Base-by-base conservation (phyloP, 1,140 invertebrate species). In the Drosophila santomea region DNA sequence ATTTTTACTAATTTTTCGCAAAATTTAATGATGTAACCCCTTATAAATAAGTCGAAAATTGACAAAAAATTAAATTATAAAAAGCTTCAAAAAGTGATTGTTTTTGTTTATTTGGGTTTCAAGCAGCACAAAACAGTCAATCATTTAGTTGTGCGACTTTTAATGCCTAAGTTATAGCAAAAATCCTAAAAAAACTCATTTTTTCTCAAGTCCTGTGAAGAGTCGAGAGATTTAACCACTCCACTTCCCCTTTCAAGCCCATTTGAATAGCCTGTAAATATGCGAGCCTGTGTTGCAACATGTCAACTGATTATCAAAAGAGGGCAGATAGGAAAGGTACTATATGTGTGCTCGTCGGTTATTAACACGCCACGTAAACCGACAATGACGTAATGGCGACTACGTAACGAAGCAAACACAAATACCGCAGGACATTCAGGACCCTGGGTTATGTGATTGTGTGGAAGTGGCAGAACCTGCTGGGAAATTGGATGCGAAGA, bases 321-420 rank as follows among this genome's bases (percentile, higher is more conserved):
- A 12, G 32, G 59, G 17, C 28, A 2, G 64, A 44, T 38, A 47
- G 28, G 36, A 12, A 47, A 51, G 60, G 43, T 20, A 8, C n/a
- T 43, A 43, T 43, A 55, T 69, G 64, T 72, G 52, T 55, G 50
- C 38, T 17, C 62, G 20, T 48, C 39, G 66, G 62, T 72, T 72
- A 72, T 72, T 72, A 72, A 72, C 66, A 79, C 67, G 80, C 81
- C 80, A 72, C 60, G 71, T 74, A 59, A 59, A 48, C 43, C 51
- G 63, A 71, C 67, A 71, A 56, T 71, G 60, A 63, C 80, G 74
- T 82, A 82, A 68, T 61, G 36, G 36, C 35, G 52, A 69, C 52
- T 55, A 63, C 79, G 68, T 61, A 78, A 82, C 62, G 62, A 74
- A 72, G 68, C 57, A 56, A 58, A 48, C 10, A 69, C 43, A 57